Conservation (phyloP, 2,113 vertebrate genomes). For the Tamias sibiricus region DNA sequence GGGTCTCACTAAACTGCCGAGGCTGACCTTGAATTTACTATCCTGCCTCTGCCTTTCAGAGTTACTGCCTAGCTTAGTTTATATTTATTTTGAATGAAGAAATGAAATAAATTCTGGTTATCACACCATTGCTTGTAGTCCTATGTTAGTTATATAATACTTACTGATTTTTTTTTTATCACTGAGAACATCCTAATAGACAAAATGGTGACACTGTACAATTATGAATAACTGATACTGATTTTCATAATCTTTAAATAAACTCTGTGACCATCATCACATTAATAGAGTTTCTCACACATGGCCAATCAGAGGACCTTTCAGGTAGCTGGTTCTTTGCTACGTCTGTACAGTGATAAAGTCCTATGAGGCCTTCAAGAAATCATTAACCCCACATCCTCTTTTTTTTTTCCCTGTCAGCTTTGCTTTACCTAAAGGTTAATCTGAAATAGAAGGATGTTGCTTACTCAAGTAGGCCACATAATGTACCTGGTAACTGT, state of each 20-base stretch:
- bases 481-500: no score
- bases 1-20: no score
- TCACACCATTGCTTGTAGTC: not conserved
- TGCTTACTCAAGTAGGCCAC: no score
- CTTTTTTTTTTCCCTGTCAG: not conserved
- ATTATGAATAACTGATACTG: not conserved
- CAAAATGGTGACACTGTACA: not conserved
- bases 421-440: not conserved
- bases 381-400: not conserved
- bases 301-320: not conserved
- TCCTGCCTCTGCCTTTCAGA: no score
- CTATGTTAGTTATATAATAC: not conserved
- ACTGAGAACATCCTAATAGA: not conserved
- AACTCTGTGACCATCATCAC: not conserved
- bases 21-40: no score
- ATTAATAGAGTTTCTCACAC: not conserved
- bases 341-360: not conserved
- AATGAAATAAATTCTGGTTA: not conserved
- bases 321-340: not conserved
- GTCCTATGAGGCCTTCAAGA: not conserved
- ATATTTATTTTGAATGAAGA: not conserved
- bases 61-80: not conserved
- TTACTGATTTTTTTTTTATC: not conserved
- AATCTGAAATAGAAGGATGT: constrained; percentile 25
- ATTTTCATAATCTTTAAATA: constrained; percentile 10